These are phyloP conservation scores for Dolichotis patagonum DNA, from an alignment of 2,113 vertebrate genomes.

Conservation along the genomic window DNA sequence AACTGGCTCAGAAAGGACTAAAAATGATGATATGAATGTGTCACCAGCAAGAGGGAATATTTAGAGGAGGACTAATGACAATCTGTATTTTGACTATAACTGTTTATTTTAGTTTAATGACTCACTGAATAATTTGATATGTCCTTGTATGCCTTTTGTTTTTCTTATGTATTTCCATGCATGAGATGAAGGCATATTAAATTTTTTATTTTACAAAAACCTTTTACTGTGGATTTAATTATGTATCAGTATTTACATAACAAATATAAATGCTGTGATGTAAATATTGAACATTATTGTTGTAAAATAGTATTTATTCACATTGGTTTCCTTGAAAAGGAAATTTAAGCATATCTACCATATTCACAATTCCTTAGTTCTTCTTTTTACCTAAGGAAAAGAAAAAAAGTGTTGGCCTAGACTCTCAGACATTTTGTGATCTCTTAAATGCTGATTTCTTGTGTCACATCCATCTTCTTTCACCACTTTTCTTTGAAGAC, in stretches of 20 bases:
- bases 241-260: not conserved
- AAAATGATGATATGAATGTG: not conserved
- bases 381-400: not conserved
- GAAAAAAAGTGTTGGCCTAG: not conserved
- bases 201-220: not conserved
- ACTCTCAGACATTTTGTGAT: rapidly evolving
- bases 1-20: not conserved
- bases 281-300: not conserved
- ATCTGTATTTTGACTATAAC: not conserved
- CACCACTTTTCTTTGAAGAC: not conserved
- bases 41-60: not conserved
- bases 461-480: not conserved
- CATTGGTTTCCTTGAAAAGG: not conserved
- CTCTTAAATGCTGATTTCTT: not conserved
- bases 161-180: not conserved
- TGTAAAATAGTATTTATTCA: not conserved
- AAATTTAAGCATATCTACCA: not conserved
- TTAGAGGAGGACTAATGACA: no score
- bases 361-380: not conserved
- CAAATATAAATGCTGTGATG: not conserved
- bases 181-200: not conserved
- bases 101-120: not conserved
- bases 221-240: not conserved
- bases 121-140: not conserved
- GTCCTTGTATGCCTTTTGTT: not conserved